Conservation (phyloP, 2,113 vertebrate species). For the Cynoglossus semilaevis region DNA sequence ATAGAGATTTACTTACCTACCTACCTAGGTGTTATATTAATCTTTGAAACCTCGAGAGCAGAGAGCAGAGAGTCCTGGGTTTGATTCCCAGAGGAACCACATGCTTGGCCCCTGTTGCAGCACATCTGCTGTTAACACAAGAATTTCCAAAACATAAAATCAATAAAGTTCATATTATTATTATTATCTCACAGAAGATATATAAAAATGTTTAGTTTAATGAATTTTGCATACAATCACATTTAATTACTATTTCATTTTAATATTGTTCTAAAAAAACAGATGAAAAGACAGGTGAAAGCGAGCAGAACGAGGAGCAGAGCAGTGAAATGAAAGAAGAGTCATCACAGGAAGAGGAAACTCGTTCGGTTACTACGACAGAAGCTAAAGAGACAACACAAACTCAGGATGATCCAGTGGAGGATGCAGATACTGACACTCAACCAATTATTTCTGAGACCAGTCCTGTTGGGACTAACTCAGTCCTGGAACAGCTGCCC, state of each 20-base stretch:
- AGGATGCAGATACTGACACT: conserved; percentile 27
- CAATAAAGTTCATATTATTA: no score
- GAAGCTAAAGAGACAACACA: conserved; percentile 24
- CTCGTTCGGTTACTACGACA: not conserved
- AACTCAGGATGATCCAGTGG: conserved; percentile 15
- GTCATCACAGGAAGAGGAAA: conserved; percentile 37
- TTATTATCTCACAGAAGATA: no score
- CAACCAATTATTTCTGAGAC: conserved; percentile 14
- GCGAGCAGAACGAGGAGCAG: conserved; percentile 24
- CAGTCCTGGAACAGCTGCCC: conserved; percentile 20
- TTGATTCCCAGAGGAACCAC: no score
- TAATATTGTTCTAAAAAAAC: conserved; percentile 2
- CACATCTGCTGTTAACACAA: no score
- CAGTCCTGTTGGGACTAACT: conserved; percentile 5
- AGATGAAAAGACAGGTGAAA: conserved; percentile 53
- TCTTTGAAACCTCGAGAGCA: no score
- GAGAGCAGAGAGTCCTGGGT: no score
- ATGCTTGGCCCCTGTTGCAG: no score
- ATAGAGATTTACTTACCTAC: no score
- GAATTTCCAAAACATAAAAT: no score
- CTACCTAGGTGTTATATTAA: no score
- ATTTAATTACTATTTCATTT: not conserved
- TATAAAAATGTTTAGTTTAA: no score
- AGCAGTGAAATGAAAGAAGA: conserved; percentile 36
- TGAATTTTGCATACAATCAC: no score